These are phyloP conservation scores for Percopsis omiscomaycus DNA, from an alignment of 2,797 vertebrate species.

Conservation along the genomic window DNA sequence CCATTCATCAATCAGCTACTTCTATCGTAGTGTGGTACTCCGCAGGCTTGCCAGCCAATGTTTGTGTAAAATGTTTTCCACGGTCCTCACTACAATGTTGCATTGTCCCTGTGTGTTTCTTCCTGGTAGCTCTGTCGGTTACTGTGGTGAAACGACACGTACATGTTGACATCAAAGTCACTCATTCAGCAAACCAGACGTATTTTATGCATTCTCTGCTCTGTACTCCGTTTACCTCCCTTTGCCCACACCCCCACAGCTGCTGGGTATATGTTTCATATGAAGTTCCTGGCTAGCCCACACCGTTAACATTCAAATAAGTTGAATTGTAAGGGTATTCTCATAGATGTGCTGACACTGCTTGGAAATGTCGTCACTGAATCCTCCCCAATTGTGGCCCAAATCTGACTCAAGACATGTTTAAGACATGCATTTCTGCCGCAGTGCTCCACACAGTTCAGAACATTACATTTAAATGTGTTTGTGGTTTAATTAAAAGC, in stretches of 20 bases:
- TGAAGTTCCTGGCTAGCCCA: slow-evolving; percentile 18
- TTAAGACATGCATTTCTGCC: too few species aligned
- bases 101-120: slow-evolving; percentile 40
- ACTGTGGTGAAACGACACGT: slow-evolving; percentile 30
- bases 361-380: slow-evolving; percentile 6
- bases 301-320: not conserved
- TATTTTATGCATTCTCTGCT: slow-evolving; percentile 3
- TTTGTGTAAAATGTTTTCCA: slow-evolving; percentile 19
- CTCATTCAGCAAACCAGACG: slow-evolving; percentile 28
- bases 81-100: slow-evolving; percentile 19
- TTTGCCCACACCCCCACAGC: slow-evolving; percentile 10
- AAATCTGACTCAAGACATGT: too few species aligned
- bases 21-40: slow-evolving; percentile 27
- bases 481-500: too few species aligned
- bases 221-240: not conserved
- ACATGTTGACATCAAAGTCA: slow-evolving; percentile 48
- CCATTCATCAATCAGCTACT: slow-evolving; percentile 26
- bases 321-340: slow-evolving; percentile 6
- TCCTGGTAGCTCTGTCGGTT: slow-evolving; percentile 37
- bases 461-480: too few species aligned
- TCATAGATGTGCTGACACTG: not conserved
- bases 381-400: too few species aligned
- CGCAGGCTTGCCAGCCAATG: slow-evolving; percentile 26
- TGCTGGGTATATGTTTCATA: slow-evolving; percentile 26
- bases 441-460: too few species aligned